Percentiles rank a stretch among this genome's conserved stretches.
Conservation (phyloP, 64 coral and sea anemone genomes). For the Cladopsammia gracilis region DNA sequence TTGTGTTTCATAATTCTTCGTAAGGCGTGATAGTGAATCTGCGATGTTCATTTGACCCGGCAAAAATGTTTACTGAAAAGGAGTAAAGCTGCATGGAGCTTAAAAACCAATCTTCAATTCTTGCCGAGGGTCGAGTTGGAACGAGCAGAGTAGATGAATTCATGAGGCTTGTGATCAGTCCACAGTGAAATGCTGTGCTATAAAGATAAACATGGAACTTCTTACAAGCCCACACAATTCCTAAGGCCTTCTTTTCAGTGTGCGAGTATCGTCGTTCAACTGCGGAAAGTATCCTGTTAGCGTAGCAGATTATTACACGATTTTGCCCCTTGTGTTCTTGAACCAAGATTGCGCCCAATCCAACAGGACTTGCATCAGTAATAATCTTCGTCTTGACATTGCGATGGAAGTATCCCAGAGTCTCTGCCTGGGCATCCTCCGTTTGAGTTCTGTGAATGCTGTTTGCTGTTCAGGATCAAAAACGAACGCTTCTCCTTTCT, state of each 20-base stretch:
- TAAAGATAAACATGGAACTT: slow-evolving; percentile 61
- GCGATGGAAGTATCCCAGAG: background rate
- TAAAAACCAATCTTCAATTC: background rate
- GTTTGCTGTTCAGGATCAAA: background rate
- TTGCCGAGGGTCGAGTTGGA: background rate
- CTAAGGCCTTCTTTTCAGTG: background rate
- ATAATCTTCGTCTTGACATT: background rate
- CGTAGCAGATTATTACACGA: background rate
- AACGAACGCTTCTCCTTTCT: background rate
- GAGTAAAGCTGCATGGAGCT: too few relatives aligned
- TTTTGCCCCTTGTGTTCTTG: background rate
- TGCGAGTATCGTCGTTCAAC: background rate
- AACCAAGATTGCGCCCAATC: background rate
- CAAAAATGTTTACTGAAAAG: too few relatives aligned
- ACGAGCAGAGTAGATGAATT: too few relatives aligned
- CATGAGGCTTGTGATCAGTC: background rate
- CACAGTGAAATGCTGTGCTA: slow-evolving; percentile 39
- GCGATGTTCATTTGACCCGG: too few relatives aligned
- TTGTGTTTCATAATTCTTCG: too few relatives aligned
- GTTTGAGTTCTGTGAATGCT: background rate
- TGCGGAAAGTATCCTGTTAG: background rate
- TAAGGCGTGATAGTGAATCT: too few relatives aligned
- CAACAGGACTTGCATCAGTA: too few relatives aligned
- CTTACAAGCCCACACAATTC: background rate
- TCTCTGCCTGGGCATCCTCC: background rate